Percentiles rank a stretch among this genome's conserved stretches.
Conservation (phyloP, 2,888 invertebrate genomes). For the Apotomis turbidana region DNA sequence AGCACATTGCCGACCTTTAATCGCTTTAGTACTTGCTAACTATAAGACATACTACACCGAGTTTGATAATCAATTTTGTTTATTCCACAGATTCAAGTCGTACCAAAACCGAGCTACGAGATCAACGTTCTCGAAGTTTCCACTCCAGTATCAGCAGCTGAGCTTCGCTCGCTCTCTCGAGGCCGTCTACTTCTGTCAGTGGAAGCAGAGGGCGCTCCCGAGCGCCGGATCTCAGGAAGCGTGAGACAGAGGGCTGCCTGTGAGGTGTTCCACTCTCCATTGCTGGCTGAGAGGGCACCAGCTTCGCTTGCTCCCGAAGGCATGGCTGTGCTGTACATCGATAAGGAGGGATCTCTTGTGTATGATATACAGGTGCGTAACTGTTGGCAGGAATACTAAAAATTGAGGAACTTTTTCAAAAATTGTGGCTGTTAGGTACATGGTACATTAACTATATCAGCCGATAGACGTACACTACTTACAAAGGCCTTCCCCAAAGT, state of each 20-base stretch:
- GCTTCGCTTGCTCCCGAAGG: constrained; percentile 84
- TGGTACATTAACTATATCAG: too few species aligned
- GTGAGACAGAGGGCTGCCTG: constrained; percentile 90
- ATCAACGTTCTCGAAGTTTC: constrained; percentile 91
- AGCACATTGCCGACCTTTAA: too few species aligned
- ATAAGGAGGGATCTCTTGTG: constrained; percentile 89
- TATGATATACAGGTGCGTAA: constrained; percentile 87
- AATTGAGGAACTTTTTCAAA: too few species aligned
- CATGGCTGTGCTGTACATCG: constrained; percentile 90
- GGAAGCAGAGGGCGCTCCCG: constrained; percentile 87
- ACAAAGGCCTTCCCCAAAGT: too few species aligned
- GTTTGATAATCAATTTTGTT: constrained; percentile 3
- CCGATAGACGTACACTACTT: too few species aligned
- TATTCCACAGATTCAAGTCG: constrained; percentile 80
- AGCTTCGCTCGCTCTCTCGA: constrained; percentile 89
- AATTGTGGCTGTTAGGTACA: too few species aligned
- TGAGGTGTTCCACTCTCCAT: constrained; percentile 90
- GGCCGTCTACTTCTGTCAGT: constrained; percentile 89
- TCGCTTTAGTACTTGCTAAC: too few species aligned
- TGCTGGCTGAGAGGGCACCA: constrained; percentile 81
- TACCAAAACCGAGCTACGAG: constrained; percentile 90
- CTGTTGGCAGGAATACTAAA: background rate
- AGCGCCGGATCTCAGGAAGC: constrained; percentile 87
- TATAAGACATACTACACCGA: too few species aligned
- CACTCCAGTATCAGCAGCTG: constrained; percentile 89